Conservation (phyloP, 2,888 invertebrate genomes). For the Hydrotaea diabolus region DNA sequence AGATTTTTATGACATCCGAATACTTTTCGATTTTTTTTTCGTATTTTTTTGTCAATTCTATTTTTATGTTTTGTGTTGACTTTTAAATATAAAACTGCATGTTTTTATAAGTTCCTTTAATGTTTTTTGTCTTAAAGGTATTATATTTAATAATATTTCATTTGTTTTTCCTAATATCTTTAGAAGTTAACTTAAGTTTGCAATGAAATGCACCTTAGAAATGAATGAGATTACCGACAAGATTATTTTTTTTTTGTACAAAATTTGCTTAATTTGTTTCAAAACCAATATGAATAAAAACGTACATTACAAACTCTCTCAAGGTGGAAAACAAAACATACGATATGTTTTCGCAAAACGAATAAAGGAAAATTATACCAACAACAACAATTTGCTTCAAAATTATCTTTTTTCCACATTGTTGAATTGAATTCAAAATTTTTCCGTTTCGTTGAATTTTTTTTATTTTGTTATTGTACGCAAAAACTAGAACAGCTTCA, state of each 20-base stretch:
- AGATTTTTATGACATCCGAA: not conserved
- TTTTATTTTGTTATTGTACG: constrained; percentile 45
- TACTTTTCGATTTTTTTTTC: constrained; percentile 19
- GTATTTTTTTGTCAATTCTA: not conserved
- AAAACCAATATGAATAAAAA: constrained; percentile 25
- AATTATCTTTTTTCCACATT: constrained; percentile 60
- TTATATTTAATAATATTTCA: constrained; percentile 13
- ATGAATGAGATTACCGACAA: constrained; percentile 20
- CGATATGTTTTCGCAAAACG: not conserved
- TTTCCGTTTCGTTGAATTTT: constrained; percentile 41
- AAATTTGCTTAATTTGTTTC: constrained; percentile 63
- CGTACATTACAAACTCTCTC: not conserved
- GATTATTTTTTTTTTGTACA: constrained; percentile 56
- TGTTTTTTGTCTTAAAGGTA: constrained; percentile 7
- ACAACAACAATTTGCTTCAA: constrained; percentile 37
- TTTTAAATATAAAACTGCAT: constrained; percentile 54
- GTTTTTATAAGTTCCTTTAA: constrained; percentile 29
- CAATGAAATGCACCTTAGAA: constrained; percentile 56
- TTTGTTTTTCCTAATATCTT: not conserved
- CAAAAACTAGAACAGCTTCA: constrained; percentile 46
- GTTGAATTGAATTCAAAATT: constrained; percentile 13
- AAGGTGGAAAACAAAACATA: not conserved
- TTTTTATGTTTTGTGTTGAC: constrained; percentile 42
- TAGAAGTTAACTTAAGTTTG: constrained; percentile 31
- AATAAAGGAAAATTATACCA: not conserved